Evolutionary conservation across 53 echinoderm and acorn worm genomes (phyloP).

Genomic region (Paelopatides confundens): DNA sequence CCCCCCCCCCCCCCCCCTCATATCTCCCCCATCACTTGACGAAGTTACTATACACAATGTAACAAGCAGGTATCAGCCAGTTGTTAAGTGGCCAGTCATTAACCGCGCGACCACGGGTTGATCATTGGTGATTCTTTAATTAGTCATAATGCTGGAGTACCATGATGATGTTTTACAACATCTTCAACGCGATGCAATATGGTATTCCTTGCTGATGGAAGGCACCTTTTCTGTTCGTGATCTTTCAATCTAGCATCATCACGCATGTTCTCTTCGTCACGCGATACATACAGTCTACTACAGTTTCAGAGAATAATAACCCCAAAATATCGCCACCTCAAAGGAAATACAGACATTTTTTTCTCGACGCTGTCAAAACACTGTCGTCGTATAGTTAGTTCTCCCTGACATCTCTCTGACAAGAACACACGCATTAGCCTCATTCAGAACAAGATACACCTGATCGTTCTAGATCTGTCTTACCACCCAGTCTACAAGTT

Average conservation of each 20-base stretch:
- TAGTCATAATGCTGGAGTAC: no score
- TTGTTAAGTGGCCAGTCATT: no score
- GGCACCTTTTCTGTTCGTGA: not conserved
- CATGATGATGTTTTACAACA: no score
- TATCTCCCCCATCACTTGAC: no score
- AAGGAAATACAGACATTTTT: not conserved
- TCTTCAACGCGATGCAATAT: not conserved
- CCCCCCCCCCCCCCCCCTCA: no score
- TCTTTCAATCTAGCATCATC: not conserved
- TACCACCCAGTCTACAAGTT: not conserved
- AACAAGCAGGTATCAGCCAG: no score
- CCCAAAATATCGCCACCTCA: not conserved
- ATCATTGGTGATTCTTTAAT: no score
- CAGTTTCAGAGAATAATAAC: not conserved
- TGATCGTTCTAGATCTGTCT: constrained; percentile 1
- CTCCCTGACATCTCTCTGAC: constrained; percentile 12
- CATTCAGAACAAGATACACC: constrained; percentile 29
- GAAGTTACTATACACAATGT: no score
- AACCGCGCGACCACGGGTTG: no score
- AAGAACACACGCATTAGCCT: constrained; percentile 3
- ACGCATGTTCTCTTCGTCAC: constrained; percentile 28
- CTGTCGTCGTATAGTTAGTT: not conserved
- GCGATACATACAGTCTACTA: constrained; percentile 33
- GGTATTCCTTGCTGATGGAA: not conserved
- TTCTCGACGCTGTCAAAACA: constrained; percentile 7